Evolutionary conservation across 2,888 invertebrate species (phyloP), one percentile per base, ranked within the genome.

Genomic region (Troides aeacus): DNA sequence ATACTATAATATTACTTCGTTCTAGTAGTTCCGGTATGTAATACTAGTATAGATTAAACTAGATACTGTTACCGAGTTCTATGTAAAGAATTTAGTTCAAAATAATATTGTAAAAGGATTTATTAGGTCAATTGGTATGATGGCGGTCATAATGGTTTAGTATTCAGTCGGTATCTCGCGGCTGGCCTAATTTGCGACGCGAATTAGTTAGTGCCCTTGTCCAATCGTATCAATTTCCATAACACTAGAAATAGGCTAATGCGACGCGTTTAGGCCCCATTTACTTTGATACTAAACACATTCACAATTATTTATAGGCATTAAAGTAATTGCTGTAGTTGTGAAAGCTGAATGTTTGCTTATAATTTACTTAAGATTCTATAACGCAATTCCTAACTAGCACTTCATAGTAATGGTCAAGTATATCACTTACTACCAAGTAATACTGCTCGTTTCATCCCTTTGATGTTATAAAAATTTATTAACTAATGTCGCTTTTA

Each of bases 201-300:
- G 56, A 36, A 63, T 66, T 66, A 66, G 10, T 39, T 39, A 39
- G 53, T 70, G 59, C 39, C 73, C 69, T 68, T 72, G 67, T 65
- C 74, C 75, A 78, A 76, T 77, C 78, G 72, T 73, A 75, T 74
- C 75, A 76, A 75, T 78, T 76, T 77, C 75, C 74, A 75, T 74
- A 75, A 68, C 67, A 71, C 66, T 68, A 64, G 71, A 72, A 73
- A 71, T 71, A 72, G 69, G 73, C 75, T 78, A 79, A 81, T 79
- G 78, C 79, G 81, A 74, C 79, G 78, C 77, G 76, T 79, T 81
- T 78, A 78, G 76, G 79, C 73, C 30, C 39, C 36, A 24, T 50
- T 4, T 63, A 64, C 57, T 50, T 30, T 10, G 53, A 42, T 46
- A 39, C 39, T 39, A 39, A 39, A 39, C 10, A 39, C 39, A 39